Evolutionary conservation across 2,113 vertebrate genomes (phyloP).

Genomic region (Sialia sialis): DNA sequence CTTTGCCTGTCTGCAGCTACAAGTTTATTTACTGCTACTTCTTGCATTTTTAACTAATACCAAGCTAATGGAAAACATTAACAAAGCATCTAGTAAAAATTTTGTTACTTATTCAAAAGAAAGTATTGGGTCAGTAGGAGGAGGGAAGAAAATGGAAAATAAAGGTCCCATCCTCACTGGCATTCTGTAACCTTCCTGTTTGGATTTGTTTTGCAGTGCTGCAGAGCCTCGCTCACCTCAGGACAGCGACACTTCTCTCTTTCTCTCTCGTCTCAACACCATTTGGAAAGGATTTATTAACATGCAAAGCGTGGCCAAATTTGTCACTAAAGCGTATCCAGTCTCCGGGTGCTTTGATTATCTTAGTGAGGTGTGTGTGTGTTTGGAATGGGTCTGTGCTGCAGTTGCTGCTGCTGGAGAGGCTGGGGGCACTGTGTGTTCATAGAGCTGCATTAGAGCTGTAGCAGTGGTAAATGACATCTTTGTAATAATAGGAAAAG

Average conservation of each 20-base stretch:
- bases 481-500: background rate
- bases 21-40: background rate
- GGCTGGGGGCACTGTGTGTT: background rate
- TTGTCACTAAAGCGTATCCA: slow-evolving; percentile 92
- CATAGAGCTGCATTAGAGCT: background rate
- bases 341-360: slow-evolving; percentile 90
- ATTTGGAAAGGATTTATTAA: slow-evolving; percentile 98
- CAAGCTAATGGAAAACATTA: background rate
- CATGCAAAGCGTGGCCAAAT: slow-evolving; percentile 96
- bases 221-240: slow-evolving; percentile 72
- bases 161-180: background rate
- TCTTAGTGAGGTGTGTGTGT: slow-evolving; percentile 82
- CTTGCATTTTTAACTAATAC: background rate
- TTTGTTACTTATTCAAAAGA: background rate
- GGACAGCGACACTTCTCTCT: slow-evolving; percentile 82
- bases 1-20: background rate
- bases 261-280: slow-evolving; percentile 85
- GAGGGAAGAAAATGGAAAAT: background rate
- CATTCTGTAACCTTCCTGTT: background rate
- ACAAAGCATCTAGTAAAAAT: background rate
- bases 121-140: background rate
- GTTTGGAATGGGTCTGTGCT: background rate
- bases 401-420: background rate
- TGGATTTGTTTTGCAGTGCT: slow-evolving; percentile 73
- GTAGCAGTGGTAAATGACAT: background rate